Evolutionary conservation across 2,113 vertebrate genomes (phyloP).

Genomic region (Pterocles gutturalis): DNA sequence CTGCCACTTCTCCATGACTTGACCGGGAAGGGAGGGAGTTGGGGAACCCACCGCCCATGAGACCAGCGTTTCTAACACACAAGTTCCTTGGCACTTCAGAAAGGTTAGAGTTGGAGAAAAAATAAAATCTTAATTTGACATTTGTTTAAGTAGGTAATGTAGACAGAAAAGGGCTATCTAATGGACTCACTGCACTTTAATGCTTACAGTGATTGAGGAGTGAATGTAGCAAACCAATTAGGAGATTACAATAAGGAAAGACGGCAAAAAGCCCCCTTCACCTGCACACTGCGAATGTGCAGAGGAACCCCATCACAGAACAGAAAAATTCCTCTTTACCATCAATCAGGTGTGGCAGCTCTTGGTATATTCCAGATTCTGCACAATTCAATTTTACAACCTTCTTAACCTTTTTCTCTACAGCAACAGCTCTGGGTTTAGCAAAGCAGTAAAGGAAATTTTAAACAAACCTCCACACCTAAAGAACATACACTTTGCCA

Average conservation of each 20-base stretch:
- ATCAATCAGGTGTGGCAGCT: not conserved
- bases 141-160: not conserved
- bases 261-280: not conserved
- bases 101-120: not conserved
- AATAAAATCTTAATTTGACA: not conserved
- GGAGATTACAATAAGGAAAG: not conserved
- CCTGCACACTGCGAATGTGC: not conserved
- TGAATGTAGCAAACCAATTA: not conserved
- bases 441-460: not conserved
- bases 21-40: not conserved
- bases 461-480: not conserved
- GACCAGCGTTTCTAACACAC: not conserved
- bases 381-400: not conserved
- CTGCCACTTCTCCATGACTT: not conserved
- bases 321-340: not conserved
- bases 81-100: not conserved
- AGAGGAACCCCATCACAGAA: not conserved
- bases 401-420: not conserved
- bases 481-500: not conserved
- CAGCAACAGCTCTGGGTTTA: not conserved
- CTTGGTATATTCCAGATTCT: not conserved
- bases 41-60: rapidly evolving
- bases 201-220: not conserved
- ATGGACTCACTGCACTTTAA: not conserved
- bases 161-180: not conserved